Evolutionary conservation across 2,888 invertebrate genomes (phyloP), one percentile per base, ranked within the genome.

Genomic region (Drosophila affinis): DNA sequence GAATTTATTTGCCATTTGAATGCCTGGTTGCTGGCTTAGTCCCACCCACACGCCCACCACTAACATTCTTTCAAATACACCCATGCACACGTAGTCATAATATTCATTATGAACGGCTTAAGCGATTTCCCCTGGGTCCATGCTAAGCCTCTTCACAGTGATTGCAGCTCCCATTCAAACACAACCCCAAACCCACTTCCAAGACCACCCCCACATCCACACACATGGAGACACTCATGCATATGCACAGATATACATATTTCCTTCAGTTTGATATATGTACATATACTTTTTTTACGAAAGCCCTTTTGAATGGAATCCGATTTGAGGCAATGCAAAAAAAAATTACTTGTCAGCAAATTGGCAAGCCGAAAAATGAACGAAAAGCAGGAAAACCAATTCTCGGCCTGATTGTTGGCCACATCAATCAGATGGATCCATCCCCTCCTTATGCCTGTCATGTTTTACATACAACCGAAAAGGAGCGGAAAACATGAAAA

Each of bases 31-130:
- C 39, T 6, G 44, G 62, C 65, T 67, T 55, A 67, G 55, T 55
- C 48, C 18, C 18, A 27, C 57, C 24, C 39, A 14, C 59, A 10
- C 1, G 14, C 24, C 5, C 34, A 27, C 58, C 34, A 34, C 44
- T 47, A 61, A 53, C 64, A 68, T 68, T 21, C 45, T 51, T 39
- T 39, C 39, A 39, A 39, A 39, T 39, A 39, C 14, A 14, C 39
- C 14, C 39, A 39, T 14, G 39, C 49, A 34, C 44, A 58, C 62
- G 69, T 71, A 70, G 63, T 73, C 82, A 84, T 86, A 89, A 85
- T 85, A 82, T 88, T 91, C 91, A 91, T 91, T 91, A 91, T 91
- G 91, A 91, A 91, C 91, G 91, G 91, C 91, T 91, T 91, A 91
- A 79, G 87, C 90, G 89, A 91, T 91, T 91, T 91, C 91, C 91